These are phyloP conservation scores for Creontiades dilutus DNA, from an alignment of 2,888 invertebrate genomes.

Conservation along the genomic window DNA sequence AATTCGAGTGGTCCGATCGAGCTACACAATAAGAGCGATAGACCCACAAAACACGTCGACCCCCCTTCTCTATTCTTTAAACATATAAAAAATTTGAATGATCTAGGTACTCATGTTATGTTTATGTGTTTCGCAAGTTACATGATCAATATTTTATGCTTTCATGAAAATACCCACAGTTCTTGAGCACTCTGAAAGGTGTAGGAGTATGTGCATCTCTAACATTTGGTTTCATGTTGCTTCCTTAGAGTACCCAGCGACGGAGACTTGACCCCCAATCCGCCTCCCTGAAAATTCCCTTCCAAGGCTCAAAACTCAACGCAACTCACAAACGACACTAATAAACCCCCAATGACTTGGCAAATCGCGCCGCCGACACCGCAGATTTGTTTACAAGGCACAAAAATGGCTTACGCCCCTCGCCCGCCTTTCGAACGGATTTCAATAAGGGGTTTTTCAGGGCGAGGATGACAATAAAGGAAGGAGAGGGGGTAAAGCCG, in stretches of 20 bases:
- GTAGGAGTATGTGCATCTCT: too few relatives aligned
- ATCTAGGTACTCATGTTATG: too few relatives aligned
- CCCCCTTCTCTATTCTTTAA: too few relatives aligned
- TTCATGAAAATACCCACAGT: too few relatives aligned
- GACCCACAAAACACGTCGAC: too few relatives aligned
- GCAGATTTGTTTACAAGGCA: conserved; percentile 68
- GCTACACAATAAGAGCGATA: too few relatives aligned
- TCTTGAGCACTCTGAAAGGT: too few relatives aligned
- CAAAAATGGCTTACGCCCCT: conserved; percentile 60
- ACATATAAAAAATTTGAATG: too few relatives aligned
- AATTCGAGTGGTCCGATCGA: too few relatives aligned
- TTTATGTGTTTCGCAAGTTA: too few relatives aligned
- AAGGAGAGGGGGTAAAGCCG: conserved; percentile 37
- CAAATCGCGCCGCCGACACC: conserved; percentile 29
- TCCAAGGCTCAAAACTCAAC: conserved; percentile 13
- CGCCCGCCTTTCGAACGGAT: conserved; percentile 24
- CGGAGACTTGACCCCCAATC: neutral
- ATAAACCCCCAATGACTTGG: conserved; percentile 59
- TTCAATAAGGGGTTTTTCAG: conserved; percentile 48
- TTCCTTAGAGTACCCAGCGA: neutral
- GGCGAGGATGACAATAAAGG: conserved; percentile 16
- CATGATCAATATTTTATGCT: too few relatives aligned
- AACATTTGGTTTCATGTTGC: neutral
- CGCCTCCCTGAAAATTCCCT: neutral
- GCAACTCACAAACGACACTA: conserved; percentile 5